Base-by-base conservation (phyloP, 2,113 vertebrate species). In the Pteronura brasiliensis region DNA sequence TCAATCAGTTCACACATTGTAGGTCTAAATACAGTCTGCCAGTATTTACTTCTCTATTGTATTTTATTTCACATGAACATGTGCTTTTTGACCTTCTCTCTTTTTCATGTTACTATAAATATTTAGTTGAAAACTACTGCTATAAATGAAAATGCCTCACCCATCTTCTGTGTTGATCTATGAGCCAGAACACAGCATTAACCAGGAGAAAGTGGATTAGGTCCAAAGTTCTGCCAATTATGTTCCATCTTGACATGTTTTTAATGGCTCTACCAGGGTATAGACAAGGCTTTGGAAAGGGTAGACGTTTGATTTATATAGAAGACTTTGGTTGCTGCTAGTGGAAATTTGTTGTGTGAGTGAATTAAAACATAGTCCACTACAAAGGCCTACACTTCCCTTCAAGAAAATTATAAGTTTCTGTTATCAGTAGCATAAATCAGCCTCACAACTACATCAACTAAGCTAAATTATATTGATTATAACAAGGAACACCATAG, bases 351-450 rank as follows among this genome's bases (percentile, higher is more conserved):
- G 27, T 84, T 86, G n/a, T 71, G 7, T 96, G 94, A 86, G 20
- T 81, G 77, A 94, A 95, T 86, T 93, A 97, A 94, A 94, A 79
- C 39, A 84, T 47, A 80, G 77, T 89, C 72, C 72, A 34, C 67
- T 67, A 81, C 1, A 8, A 96, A 94, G 93, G n/a, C 34, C 39
- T 86, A 44, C n/a, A 83, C 25, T 61, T 95, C 39, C 92, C 57
- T 72, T 87, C 7, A n/a, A 88, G 90, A 92, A 95, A 95, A 95
- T 69, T 89, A 93, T 90, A 97, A 90, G 47, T 49, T 39, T 94
- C 59, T 94, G 59, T 87, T 90, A 96, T 93, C 82, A 82, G n/a
- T 69, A 92, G 52, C 36, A 83, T 87, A 90, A 97, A 96, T 93
- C 80, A 92, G 31, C 94, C 76, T 44, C 92, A 90, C 39, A 81